phyloP scores from a whole-genome alignment of 2,888 invertebrate genomes.

The Ptilodon capucinus region DNA sequence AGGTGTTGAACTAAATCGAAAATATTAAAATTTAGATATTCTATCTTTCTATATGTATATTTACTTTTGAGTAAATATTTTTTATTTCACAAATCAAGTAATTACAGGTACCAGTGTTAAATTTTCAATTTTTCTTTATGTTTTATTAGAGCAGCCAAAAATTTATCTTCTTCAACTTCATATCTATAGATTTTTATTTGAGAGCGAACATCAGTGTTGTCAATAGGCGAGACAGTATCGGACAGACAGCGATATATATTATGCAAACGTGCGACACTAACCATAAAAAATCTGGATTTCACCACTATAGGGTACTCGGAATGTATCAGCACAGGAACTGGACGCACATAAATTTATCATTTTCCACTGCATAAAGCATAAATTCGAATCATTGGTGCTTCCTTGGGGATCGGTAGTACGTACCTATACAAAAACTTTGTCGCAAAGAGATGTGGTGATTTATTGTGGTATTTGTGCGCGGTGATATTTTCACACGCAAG shows the following conservation, averaged over 20 bases:
- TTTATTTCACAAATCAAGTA: no score
- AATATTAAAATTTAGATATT: no score
- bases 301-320: conserved; percentile 46
- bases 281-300: conserved; percentile 71
- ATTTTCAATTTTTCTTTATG: no score
- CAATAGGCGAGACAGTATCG: conserved; percentile 8
- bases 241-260: conserved; percentile 50
- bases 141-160: no score
- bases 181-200: background rate
- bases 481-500: no score
- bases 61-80: no score
- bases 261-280: conserved; percentile 73
- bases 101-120: no score
- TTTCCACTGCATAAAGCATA: conserved; percentile 82
- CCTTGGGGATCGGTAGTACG: conserved; percentile 51
- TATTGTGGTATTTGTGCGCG: no score
- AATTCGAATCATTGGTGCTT: conserved; percentile 78
- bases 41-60: no score
- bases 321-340: conserved; percentile 71
- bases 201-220: background rate
- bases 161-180: background rate
- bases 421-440: conserved; percentile 34
- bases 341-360: conserved; percentile 79
- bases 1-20: no score
- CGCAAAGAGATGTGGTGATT: background rate